phyloP scores from a whole-genome alignment of 2,113 vertebrate genomes.

The Ramphastos sulfuratus region DNA sequence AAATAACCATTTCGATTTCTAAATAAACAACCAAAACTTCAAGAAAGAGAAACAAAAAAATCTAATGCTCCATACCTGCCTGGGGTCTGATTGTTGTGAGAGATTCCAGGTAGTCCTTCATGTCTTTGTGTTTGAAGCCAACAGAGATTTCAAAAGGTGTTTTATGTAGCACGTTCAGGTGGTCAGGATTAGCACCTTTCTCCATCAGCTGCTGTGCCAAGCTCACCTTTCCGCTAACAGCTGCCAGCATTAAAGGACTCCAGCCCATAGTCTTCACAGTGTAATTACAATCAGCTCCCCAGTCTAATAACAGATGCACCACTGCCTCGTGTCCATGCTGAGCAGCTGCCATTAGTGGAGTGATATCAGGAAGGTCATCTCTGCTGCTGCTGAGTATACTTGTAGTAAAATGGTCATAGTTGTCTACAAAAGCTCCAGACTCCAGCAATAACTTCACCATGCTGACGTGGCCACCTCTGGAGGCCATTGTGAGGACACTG shows the following conservation, averaged over 20 bases:
- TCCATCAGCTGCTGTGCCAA: constrained; percentile 90
- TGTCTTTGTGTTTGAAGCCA: constrained; percentile 87
- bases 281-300: constrained; percentile 89
- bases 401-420: constrained; percentile 79
- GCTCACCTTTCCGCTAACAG: constrained; percentile 83
- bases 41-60: not conserved
- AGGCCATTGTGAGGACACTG: constrained; percentile 90
- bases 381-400: constrained; percentile 70
- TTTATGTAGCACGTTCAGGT: constrained; percentile 87
- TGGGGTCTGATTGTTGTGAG: constrained; percentile 90
- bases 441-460: constrained; percentile 91
- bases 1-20: not conserved
- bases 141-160: constrained; percentile 92
- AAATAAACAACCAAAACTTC: not conserved
- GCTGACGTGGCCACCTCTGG: constrained; percentile 88
- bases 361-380: constrained; percentile 86
- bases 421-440: constrained; percentile 86
- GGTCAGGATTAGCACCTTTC: constrained; percentile 89
- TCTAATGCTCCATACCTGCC: constrained; percentile 78
- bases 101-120: constrained; percentile 89
- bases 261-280: constrained; percentile 85
- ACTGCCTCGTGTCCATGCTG: constrained; percentile 89
- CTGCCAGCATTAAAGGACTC: constrained; percentile 92
- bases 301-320: constrained; percentile 87
- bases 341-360: constrained; percentile 87